Evolutionary conservation across 2,888 invertebrate genomes (phyloP), one percentile per base, ranked within the genome.

Genomic region (Azorinus chamasolen): DNA sequence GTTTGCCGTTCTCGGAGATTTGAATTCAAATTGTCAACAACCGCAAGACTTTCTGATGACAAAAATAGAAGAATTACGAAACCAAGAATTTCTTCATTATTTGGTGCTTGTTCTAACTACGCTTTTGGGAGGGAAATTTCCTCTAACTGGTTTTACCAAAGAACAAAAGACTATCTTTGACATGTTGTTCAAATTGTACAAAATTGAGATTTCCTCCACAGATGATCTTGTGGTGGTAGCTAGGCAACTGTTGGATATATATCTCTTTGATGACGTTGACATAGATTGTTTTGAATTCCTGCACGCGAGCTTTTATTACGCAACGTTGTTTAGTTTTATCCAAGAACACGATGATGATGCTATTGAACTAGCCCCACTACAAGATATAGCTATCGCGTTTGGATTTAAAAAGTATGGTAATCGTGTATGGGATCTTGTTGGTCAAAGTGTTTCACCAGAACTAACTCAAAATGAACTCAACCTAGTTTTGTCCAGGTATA

Each of bases 121-220:
- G n/a, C 12, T 75, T 0, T 46, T 75, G 16, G 64, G 61, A 14
- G 64, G 69, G 2, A 32, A 58, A 5, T 64, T 69, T 24, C 63
- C 69, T 8, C 14, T 41, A 6, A 24, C 24, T 12, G 65, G 45
- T n/a, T 41, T 72, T 10, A 32, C 32, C 32, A 4, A 4, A 32
- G 32, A 32, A 6, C 32, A 32, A 32, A 32, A 32, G 10, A 4
- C 5, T 32, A 32, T 32, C 4, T 32, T 32, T 10, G 32, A 32
- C 32, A 32, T 6, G 32, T 10, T 32, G 4, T 10, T 32, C 5
- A 32, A 10, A 32, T 32, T 32, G 32, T 32, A 32, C 10, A 32
- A 32, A 32, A 32, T 32, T 6, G 32, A 32, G 32, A 32, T 32
- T 32, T 32, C 32, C 10, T 10, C 4, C 10, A 4, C 32, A 6